Conservation (phyloP, 2,888 invertebrate species). For the Tenodera sinensis region DNA sequence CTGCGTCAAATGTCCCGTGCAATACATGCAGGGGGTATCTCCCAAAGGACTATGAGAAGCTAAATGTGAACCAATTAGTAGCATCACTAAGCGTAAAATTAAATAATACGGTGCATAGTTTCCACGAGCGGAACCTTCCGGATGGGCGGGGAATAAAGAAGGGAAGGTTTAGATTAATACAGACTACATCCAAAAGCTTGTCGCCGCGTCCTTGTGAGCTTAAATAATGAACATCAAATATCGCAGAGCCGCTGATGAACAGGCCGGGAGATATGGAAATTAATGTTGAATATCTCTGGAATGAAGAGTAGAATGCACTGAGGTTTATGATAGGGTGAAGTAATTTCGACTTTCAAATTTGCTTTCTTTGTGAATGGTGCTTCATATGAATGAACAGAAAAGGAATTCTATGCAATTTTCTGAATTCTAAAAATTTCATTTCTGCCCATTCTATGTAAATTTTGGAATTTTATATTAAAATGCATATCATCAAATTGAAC, state of each 20-base stretch:
- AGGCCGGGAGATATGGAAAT: not conserved
- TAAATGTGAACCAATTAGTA: slow-evolving; percentile 21
- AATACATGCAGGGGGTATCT: not conserved
- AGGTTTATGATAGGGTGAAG: too few relatives aligned
- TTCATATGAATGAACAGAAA: too few relatives aligned
- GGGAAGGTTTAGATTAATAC: slow-evolving; percentile 9
- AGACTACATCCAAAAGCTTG: not conserved
- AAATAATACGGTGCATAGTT: slow-evolving; percentile 14
- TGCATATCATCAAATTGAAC: too few relatives aligned
- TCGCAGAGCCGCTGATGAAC: not conserved
- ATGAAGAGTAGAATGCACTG: not conserved
- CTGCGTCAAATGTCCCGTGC: slow-evolving; percentile 5
- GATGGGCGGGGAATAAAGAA: not conserved
- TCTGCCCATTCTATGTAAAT: too few relatives aligned
- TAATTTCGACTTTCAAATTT: too few relatives aligned
- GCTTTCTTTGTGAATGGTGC: too few relatives aligned
- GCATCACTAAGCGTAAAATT: slow-evolving; percentile 15
- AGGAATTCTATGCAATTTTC: too few relatives aligned
- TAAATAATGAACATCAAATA: not conserved
- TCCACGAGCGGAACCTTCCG: not conserved
- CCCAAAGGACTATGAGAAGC: not conserved
- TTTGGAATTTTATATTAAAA: too few relatives aligned
- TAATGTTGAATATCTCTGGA: not conserved
- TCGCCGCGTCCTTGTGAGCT: not conserved
- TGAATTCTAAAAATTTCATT: too few relatives aligned